Conservation (phyloP, 2,797 vertebrate species). For the Chloroceryle amazona region DNA sequence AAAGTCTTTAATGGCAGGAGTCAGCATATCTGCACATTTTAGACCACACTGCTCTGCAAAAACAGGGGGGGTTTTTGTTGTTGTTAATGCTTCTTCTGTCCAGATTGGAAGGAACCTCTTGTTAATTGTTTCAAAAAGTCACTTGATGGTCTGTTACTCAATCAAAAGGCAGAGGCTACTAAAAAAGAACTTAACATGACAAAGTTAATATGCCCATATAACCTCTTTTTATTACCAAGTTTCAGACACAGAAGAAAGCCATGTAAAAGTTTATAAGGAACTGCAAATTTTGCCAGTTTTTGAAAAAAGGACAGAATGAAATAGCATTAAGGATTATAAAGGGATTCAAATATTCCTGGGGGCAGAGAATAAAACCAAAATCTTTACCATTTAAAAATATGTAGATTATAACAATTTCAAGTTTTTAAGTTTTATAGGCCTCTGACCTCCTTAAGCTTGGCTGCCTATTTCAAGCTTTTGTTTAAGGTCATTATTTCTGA, state of each 20-base stretch:
- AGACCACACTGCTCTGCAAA: background rate
- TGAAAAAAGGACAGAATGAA: slow-evolving; percentile 11
- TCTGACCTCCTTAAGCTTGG: background rate
- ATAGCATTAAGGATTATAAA: background rate
- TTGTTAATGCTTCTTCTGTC: background rate
- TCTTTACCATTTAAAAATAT: background rate
- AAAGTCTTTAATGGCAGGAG: slow-evolving; percentile 6
- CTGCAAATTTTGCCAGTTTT: background rate
- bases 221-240: slow-evolving; percentile 32
- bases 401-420: background rate
- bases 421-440: background rate
- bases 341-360: background rate
- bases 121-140: slow-evolving; percentile 31
- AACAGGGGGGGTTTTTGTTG: background rate
- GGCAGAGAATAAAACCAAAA: background rate
- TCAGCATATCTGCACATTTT: background rate
- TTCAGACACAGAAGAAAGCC: slow-evolving; percentile 42
- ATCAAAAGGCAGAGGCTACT: slow-evolving; percentile 19
- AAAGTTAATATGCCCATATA: slow-evolving; percentile 19
- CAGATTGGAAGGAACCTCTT: slow-evolving; percentile 7
- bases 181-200: slow-evolving; percentile 50
- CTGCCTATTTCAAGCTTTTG: background rate
- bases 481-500: background rate
- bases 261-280: background rate
- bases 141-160: slow-evolving; percentile 6